Conservation (phyloP, 2,113 vertebrate species). For the Emydocephalus ijimae region DNA sequence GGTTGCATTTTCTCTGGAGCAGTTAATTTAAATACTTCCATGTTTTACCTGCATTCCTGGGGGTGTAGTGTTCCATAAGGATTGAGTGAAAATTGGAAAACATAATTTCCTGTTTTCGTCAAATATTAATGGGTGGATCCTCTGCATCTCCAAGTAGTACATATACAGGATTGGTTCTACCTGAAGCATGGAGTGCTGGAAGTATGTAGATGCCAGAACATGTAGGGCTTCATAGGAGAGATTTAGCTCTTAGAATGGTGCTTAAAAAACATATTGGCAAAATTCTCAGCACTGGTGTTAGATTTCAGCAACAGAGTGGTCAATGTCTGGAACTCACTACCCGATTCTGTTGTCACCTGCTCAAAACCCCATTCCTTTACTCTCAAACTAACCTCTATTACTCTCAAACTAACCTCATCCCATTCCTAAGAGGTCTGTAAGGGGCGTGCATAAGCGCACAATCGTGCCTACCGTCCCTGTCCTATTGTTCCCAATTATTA, state of each 20-base stretch:
- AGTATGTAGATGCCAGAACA: neutral
- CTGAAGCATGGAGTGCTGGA: neutral
- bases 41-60: neutral
- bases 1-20: neutral
- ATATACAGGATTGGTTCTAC: neutral
- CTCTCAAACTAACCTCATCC: no score
- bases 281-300: neutral
- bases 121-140: neutral
- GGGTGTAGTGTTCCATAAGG: neutral
- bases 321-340: no score
- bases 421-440: no score
- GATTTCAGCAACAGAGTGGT: neutral
- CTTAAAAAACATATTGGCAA: neutral
- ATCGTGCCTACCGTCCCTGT: no score
- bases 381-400: no score
- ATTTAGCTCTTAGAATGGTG: neutral
- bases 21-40: neutral
- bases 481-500: no score
- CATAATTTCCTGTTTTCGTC: neutral
- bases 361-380: no score
- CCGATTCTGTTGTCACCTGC: no score
- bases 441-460: no score
- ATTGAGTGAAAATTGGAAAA: neutral
- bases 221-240: neutral
- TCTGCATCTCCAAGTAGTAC: neutral